Base-by-base conservation (phyloP, 2,797 vertebrate genomes). In the Chelonia mydas region DNA sequence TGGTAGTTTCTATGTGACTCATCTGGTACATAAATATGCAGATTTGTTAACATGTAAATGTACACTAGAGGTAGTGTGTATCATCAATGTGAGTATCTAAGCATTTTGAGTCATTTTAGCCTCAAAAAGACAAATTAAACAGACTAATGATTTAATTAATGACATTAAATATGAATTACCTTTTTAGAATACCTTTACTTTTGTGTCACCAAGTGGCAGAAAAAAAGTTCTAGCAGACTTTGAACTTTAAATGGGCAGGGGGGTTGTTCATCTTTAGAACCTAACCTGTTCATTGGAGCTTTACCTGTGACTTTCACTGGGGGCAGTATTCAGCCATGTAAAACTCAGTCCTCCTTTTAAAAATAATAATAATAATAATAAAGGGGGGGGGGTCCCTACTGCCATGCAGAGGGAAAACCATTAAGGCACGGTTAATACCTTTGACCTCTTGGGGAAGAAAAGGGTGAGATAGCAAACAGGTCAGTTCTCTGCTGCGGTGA, bases 51-150 rank as follows among this genome's bases (percentile, higher is more conserved):
- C 80, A 7, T 97, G 91, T 84, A 79, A 76, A 74, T 94, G 96
- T 96, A 94, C 31, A 0, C 90, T 37, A 91, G 82, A 95, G 94
- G 94, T 90, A 88, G 61, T 77, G n/a, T 53, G 95, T 84, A 86
- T 97, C 59, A 83, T 92, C 88, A 90, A 90, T 96, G 96, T 94
- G 89, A 96, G 76, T 95, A 96, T 94, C 93, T 87, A 86, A 92
- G 81, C 90, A 84, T 87, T 90, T 88, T 84, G 68, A 95, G 84
- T 93, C 93, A 87, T 94, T 78, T 17, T 77, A 45, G 41, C 74
- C 45, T 77, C 45, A 96, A 93, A 96, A 93, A 89, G 97, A 92
- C 89, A 94, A 97, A 97, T 96, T 97, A 96, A 97, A 94, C 91
- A 61, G 55, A 96, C 91, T 96, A 74, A 88, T 93, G 87, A 88